Evolutionary conservation across 1,140 invertebrate genomes (phyloP), one percentile per base, ranked within the genome.

Genomic region (Drosophila bipectinata): DNA sequence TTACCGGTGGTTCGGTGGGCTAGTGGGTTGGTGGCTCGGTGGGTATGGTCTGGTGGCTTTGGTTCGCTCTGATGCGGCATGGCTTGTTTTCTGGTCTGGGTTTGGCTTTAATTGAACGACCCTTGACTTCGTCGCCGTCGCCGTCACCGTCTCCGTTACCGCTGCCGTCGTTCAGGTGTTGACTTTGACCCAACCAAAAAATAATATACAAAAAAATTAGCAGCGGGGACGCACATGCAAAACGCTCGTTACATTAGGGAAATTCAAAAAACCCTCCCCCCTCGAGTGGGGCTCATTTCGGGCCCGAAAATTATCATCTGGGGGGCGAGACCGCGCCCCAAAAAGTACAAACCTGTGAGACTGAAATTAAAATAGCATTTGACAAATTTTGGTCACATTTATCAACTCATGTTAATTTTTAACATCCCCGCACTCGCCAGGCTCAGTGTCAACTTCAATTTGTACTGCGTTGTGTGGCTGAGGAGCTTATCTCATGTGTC

Each of bases 201-300:
- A 44, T 71, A 69, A 54, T 60, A 72, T 28, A 72, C 32, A 45
- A 56, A 68, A 68, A 58, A 54, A 57, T 45, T 53, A 58, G 44
- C 32, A 30, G 28, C 28, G 37, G 49, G 26, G 34, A 44, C 63
- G 67, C 68, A 82, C 82, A 85, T 88, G 82, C 82, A 87, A 87
- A 68, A 62, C 62, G 79, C 82, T 88, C 82, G 87, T 87, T 87
- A 87, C 82, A 87, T 87, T 79, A 82, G 69, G 74, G 49, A 74
- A 44, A 68, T 56, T 12, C 49, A 24, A 18, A 47, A 21, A 47
- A 41, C 30, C 39, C 12, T 15, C 24, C 2, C 44, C 28, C 3
- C 14, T 47, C 44, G 2, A 47, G 44, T 47, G 21, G 21, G 21
- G 44, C 18, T 47, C 44, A 47, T 47, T 47, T 47, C 18, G 44